Base-by-base conservation (phyloP, 1,140 invertebrate species). In the Drosophila lacteicornis region DNA sequence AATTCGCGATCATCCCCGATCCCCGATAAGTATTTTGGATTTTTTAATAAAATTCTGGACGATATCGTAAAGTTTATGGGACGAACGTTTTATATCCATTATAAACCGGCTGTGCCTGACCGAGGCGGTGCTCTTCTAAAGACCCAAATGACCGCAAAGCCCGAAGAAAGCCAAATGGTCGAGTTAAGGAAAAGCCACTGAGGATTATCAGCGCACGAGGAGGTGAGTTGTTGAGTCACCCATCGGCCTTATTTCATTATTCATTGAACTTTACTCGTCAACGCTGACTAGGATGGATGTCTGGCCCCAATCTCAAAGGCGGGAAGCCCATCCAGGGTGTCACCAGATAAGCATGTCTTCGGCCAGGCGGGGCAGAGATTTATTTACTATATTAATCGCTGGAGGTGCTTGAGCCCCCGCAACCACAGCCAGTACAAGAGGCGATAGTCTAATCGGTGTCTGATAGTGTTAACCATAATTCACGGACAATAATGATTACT, bases 41-140 rank as follows among this genome's bases (percentile, higher is more conserved):
- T 78, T 78, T 59, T 56, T 19, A 63, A 69, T 78, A 56, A 77
- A 78, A 51, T 73, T 43, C 56, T 60, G 70, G 25, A 42, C 53
- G 55, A 76, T 74, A 74, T 74, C 46, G 70, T 60, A 59, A 76
- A 53, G 62, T 61, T 78, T 69, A 78, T 69, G 38, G 40, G 27
- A 17, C 38, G 25, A 22, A 19, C 33, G 53, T 59, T 77, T 78
- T 78, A 78, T 78, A 78, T 78, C 74, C 63, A 78, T 78, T 55
- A 78, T 78, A 78, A 78, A 78, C 38, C 12, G 65, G 27, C 40
- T 45, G 51, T 45, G 51, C 22, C 12, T 3, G 33, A 5, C 4
- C 36, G 4, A 33, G 57, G 65, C 62, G 75, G 63, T 78, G 43
- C n/a, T 42, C 50, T 78, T 78, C 63, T 78, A 57, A 63, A 76